A percentile compares a stretch with the other conserved stretches of the same genome.
Conservation (phyloP, 2,888 invertebrate genomes). For the Altica lythri region DNA sequence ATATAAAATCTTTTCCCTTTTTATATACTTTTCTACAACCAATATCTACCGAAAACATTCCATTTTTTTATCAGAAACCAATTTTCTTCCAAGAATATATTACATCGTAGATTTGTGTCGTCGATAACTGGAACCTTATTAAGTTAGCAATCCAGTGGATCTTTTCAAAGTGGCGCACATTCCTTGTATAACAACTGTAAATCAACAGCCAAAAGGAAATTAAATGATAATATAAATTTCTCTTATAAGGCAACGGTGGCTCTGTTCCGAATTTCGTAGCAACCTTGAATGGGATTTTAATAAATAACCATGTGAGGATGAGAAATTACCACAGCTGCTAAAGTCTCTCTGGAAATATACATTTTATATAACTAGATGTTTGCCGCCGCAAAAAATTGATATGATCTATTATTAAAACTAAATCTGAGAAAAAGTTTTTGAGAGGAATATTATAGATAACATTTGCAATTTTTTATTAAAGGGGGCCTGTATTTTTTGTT, state of each 20-base stretch:
- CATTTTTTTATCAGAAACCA: conserved; percentile 18
- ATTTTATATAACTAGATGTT: no score
- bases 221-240: conserved; percentile 30
- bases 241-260: conserved; percentile 4
- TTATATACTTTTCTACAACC: conserved; percentile 8
- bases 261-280: background rate
- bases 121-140: conserved; percentile 29
- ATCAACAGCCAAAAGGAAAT: conserved; percentile 29
- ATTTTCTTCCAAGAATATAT: conserved; percentile 23
- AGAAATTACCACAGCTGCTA: no score
- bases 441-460: no score
- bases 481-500: no score
- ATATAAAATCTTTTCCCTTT: conserved; percentile 1
- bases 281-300: background rate
- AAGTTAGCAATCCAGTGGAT: conserved; percentile 28
- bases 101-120: conserved; percentile 22
- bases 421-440: no score
- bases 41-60: conserved; percentile 15
- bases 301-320: no score
- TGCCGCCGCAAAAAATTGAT: no score
- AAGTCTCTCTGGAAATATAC: no score
- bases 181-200: conserved; percentile 23
- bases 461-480: no score
- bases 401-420: no score
- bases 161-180: conserved; percentile 25